Evolutionary conservation across 2,888 invertebrate genomes (phyloP), one percentile per base, ranked within the genome.

Genomic region (Tetheella fluctuosa): DNA sequence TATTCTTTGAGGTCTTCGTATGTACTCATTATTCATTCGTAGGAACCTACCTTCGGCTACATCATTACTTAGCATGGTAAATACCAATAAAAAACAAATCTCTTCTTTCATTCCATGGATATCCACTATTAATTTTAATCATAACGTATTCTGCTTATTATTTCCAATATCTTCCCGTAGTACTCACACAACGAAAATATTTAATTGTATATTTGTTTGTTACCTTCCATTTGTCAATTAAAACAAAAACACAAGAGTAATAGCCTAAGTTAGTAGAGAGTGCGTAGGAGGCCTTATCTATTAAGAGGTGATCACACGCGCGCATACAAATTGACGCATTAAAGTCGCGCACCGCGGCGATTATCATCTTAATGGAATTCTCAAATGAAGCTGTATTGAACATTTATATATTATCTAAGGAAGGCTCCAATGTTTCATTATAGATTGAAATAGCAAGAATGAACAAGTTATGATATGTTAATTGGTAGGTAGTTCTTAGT

Each of bases 301-400:
- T 79, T 76, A 77, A 65, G 82, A 70, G 71, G 77, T 69, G 82
- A 79, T 83, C 89, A 83, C 85, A 83, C 83, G 82, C 80, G 79
- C 84, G 89, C 89, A 89, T 89, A 89, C 86, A 85, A 87, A 90
- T 89, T 80, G 88, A 81, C 77, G 79, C 80, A 89, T 88, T 90
- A 88, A 62, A 77, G 75, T 74, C 79, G 78, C 75, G 74, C 34
- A 1, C 34, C 77, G 60, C 64, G 70, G 58, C 78, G 84, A 88
- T 86, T 81, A 80, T 77, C 74, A 86, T 86, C 86, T 85, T 79
- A 84, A 86, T 84, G 74, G 83, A 78, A 77, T 80, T 39, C 77
- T 76, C 80, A 77, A 83, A 89, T 88, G 82, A 88, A 88, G 87
- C 81, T 83, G 76, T 88, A 85, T 85, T 81, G 80, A 79, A 81